Evolutionary conservation across 2,113 vertebrate species (phyloP).

Genomic region (Paradisaea rubra): DNA sequence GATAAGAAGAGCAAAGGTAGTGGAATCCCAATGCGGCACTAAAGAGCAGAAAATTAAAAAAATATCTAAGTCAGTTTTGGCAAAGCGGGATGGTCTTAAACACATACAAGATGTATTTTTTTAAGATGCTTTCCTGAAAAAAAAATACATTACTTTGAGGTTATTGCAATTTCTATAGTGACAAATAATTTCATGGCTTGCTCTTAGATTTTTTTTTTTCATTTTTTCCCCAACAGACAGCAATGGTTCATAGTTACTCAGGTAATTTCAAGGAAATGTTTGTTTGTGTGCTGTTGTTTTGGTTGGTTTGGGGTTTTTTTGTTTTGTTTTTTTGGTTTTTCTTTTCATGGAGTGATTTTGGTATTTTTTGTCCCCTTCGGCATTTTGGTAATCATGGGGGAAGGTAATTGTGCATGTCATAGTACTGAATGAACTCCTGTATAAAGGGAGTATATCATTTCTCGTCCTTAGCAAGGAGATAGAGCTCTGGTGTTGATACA

Average conservation of each 20-base stretch:
- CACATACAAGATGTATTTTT: background rate
- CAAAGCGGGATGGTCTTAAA: background rate
- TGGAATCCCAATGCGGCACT: background rate
- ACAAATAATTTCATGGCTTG: background rate
- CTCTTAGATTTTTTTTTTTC: background rate
- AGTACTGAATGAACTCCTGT: background rate
- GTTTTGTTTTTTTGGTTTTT: background rate
- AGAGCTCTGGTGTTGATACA: background rate
- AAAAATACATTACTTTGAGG: background rate
- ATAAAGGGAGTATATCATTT: background rate
- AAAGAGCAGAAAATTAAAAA: background rate
- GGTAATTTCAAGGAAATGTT: background rate
- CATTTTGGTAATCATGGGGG: background rate
- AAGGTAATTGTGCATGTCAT: background rate
- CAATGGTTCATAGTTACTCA: background rate
- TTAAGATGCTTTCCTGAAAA: background rate
- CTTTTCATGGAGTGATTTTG: background rate
- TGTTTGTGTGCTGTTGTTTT: accelerated
- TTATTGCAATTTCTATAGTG: background rate
- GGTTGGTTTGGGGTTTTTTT: background rate
- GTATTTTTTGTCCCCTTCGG: background rate
- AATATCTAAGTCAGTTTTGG: background rate
- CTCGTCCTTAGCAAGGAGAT: background rate
- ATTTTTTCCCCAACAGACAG: background rate
- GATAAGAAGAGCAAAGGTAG: background rate